Percentiles rank a stretch among this genome's conserved stretches.
Evolutionary conservation across 2,888 invertebrate species (phyloP).

Genomic region (Brenthis hecate): DNA sequence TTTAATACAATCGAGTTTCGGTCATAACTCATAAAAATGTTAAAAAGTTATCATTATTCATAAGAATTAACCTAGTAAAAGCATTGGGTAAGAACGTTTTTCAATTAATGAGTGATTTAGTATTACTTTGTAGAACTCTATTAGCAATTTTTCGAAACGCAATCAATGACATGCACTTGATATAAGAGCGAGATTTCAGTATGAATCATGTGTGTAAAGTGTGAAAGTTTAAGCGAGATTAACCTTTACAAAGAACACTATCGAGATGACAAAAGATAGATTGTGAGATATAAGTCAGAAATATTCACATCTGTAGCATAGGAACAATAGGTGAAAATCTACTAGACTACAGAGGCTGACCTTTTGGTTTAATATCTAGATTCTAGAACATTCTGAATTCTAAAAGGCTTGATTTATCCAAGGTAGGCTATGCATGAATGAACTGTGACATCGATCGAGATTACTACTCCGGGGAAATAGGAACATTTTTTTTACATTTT

Average conservation of each 20-base stretch:
- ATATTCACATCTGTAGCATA: conserved; percentile 58
- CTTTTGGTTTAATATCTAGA: conserved; percentile 47
- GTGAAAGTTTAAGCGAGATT: conserved; percentile 42
- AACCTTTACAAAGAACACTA: conserved; percentile 60
- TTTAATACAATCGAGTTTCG: conserved; percentile 10
- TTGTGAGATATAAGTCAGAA: conserved; percentile 50
- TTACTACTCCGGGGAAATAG: conserved; percentile 48
- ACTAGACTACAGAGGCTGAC: conserved; percentile 47
- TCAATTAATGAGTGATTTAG: conserved; percentile 1
- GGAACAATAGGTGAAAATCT: conserved; percentile 72
- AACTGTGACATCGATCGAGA: conserved; percentile 73
- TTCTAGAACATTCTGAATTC: conserved; percentile 53
- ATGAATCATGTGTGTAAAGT: conserved; percentile 39
- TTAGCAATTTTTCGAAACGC: conserved; percentile 3
- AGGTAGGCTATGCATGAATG: conserved; percentile 72
- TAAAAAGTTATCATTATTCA: conserved; percentile 18
- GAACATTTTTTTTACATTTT: conserved; percentile 36
- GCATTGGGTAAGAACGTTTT: conserved; percentile 9
- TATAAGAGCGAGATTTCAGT: conserved; percentile 15
- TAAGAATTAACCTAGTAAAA: conserved; percentile 4
- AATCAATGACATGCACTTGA: conserved; percentile 16
- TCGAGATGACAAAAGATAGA: conserved; percentile 55
- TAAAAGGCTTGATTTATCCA: conserved; percentile 44
- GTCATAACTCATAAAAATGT: conserved; percentile 14
- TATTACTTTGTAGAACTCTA: too few species aligned